Base-by-base conservation (phyloP, 2,888 invertebrate genomes). In the Papilio elwesi region DNA sequence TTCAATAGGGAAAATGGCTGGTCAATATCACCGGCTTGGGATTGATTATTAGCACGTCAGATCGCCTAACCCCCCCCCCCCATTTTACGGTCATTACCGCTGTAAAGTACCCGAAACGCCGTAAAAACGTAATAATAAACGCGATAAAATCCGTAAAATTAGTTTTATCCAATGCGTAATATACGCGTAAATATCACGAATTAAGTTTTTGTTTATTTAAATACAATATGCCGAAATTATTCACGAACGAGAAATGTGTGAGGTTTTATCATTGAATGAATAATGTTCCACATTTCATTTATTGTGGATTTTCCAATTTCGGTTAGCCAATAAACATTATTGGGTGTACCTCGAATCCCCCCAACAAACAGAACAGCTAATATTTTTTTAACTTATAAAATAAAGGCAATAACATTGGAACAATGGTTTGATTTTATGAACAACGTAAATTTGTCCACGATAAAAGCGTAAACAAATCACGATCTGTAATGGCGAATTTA, bases 401-500 rank as follows among this genome's bases (percentile, higher is more conserved):
- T 52, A 52, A 65, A 51, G 55, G 55, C 64, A 71, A 65, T 71
- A 66, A 71, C 70, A 59, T 57, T 51, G 65, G 48, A 49, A 65
- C 55, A 64, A 71, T 68, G 67, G 67, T 68, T 62, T 67, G 49
- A 55, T 68, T 73, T 73, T 73, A 68, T 63, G 59, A 55, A 64
- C 68, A 68, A 62, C 72, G 68, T 73, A 76, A 77, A 77, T 73
- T 73, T 70, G 75, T 71, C 64, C 64, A 63, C 75, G 73, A 75
- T 76, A 73, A 73, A 78, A 73, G 70, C 76, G 74, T 78, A 77
- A 78, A 76, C 76, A 77, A 74, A 75, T 75, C 75, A 76, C 75
- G 74, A 78, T 68, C 69, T 71, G 74, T 78, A 78, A 76, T 76
- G 75, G 76, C 75, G 76, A 78, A 79, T 77, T 80, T 68, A 74